Percentiles rank a stretch among this genome's conserved stretches.
Evolutionary conservation across 2,888 invertebrate genomes (phyloP).

Genomic region (Ypsolopha scabrella): DNA sequence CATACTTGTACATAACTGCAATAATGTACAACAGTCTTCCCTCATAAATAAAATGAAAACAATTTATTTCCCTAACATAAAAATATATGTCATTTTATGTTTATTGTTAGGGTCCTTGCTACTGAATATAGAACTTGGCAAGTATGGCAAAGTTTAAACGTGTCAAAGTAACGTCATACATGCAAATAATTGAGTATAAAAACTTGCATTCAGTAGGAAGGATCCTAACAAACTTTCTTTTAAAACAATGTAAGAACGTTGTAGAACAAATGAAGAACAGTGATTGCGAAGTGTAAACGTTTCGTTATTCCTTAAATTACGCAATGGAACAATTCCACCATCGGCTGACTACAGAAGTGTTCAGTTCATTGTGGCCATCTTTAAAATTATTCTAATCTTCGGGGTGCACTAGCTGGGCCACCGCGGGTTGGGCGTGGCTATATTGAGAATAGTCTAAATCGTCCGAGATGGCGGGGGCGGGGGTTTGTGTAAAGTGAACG

Average conservation of each 20-base stretch:
- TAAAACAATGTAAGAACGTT: slow-evolving; percentile 47
- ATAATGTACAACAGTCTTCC: slow-evolving; percentile 16
- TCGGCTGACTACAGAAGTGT: slow-evolving; percentile 11
- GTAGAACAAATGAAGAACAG: slow-evolving; percentile 65
- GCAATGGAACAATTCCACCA: slow-evolving; percentile 13
- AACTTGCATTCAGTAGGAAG: too few relatives aligned
- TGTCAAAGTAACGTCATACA: too few relatives aligned
- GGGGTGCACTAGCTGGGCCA: too few relatives aligned
- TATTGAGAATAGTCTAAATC: too few relatives aligned
- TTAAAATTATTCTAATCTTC: slow-evolving; percentile 8
- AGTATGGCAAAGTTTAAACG: too few relatives aligned
- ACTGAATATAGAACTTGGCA: too few relatives aligned
- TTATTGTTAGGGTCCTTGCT: slow-evolving; percentile 22
- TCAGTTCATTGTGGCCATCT: slow-evolving; percentile 13
- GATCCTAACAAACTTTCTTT: too few relatives aligned
- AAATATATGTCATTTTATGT: too few relatives aligned
- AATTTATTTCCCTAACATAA: too few relatives aligned
- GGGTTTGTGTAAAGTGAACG: slow-evolving; percentile 80
- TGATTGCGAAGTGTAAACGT: slow-evolving; percentile 56
- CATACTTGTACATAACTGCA: slow-evolving; percentile 17
- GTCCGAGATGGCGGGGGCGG: slow-evolving; percentile 43
- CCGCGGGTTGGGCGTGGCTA: slow-evolving; percentile 15
- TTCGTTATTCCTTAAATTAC: slow-evolving; percentile 42
- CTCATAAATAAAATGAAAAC: too few relatives aligned
- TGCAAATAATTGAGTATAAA: too few relatives aligned